phyloP scores from a whole-genome alignment of 2,888 invertebrate species.

The Syritta pipiens region DNA sequence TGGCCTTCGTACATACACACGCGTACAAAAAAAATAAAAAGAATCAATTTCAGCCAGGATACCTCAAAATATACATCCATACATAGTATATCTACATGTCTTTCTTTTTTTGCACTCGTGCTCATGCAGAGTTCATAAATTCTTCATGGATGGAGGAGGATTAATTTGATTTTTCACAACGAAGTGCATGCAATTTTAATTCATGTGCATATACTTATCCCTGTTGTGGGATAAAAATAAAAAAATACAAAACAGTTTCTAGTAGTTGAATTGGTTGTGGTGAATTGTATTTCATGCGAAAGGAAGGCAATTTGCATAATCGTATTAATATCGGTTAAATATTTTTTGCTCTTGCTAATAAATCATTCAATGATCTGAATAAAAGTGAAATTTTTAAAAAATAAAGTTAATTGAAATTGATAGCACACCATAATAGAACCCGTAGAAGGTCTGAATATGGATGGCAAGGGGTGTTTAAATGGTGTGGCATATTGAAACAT shows the following conservation, averaged over 20 bases:
- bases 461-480: too few species aligned
- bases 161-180: conserved; percentile 60
- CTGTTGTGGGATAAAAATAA: too few species aligned
- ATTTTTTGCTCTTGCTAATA: conserved; percentile 30
- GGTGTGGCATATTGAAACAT: too few species aligned
- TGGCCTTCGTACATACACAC: conserved; percentile 36
- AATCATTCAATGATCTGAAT: conserved; percentile 45
- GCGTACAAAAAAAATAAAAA: conserved; percentile 20
- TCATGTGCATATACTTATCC: conserved; percentile 8
- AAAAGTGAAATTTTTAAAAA: too few species aligned
- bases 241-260: conserved; percentile 16
- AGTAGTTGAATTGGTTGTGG: conserved; percentile 18
- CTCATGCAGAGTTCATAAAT: conserved; percentile 56
- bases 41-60: conserved; percentile 50
- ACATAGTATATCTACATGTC: background rate
- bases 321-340: conserved; percentile 34
- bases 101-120: conserved; percentile 18
- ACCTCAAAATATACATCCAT: background rate
- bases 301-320: conserved; percentile 60
- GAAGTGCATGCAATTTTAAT: conserved; percentile 55
- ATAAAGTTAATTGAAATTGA: too few species aligned
- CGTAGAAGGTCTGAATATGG: too few species aligned
- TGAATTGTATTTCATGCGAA: conserved; percentile 46
- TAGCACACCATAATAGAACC: too few species aligned
- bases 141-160: conserved; percentile 56